Base-by-base conservation (phyloP, 1,140 invertebrate species). In the Mesaphorura yosii region DNA sequence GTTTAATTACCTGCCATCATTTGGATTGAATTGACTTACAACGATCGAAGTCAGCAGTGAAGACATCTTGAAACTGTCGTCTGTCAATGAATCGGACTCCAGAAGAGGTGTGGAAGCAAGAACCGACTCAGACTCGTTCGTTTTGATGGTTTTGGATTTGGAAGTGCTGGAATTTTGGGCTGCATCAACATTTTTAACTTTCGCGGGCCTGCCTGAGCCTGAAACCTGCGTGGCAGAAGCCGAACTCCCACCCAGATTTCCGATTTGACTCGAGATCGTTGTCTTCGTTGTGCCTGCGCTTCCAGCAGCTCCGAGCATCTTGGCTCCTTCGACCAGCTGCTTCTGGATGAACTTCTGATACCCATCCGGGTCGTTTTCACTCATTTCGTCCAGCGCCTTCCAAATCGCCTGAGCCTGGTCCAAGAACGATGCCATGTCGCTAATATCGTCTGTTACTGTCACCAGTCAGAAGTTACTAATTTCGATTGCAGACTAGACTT, bases 361-460 rank as follows among this genome's bases (percentile, higher is more conserved):
- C 17, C 3, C n/a, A 17, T 51, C 50, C 6, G 50, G 50, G 20
- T 51, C 50, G 38, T 40, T 6, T n/a, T 42, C 50, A 3, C 28
- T 5, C 50, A 51, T 51, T 4, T 26, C 34, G 26, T 51, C 50
- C 38, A 51, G 26, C 3, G 50, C 50, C 19, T 41, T 38, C 50
- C 50, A 51, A 29, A 51, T 51, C 25, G 50, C 50, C 19, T 12
- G 27, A 14, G 50, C 50, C 25, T 51, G 38, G 29, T 51, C 50
- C 2, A 19, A 19, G 20, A 23, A 41, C 17, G 41, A 19, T 6
- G 22, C 50, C 50, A 51, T 51, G n/a, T n/a, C n/a, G n/a, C n/a
- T n/a, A n/a, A n/a, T n/a, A n/a, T n/a, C n/a, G n/a, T n/a, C n/a
- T n/a, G n/a, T n/a, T n/a, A n/a, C n/a, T n/a, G n/a, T n/a, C n/a